Evolutionary conservation across 2,888 invertebrate genomes (phyloP).

Genomic region (Agonum fuliginosum): DNA sequence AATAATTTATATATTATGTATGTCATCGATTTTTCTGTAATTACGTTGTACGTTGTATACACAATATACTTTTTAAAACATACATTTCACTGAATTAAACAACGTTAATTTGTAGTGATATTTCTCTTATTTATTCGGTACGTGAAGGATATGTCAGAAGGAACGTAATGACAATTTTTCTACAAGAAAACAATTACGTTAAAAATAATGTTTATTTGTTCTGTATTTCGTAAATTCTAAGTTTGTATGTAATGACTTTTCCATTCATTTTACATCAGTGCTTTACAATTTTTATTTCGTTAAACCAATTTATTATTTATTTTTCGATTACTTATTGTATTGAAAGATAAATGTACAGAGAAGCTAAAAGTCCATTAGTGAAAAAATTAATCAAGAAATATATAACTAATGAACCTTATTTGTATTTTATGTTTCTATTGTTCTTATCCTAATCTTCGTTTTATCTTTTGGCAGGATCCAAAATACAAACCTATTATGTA

Average conservation of each 20-base stretch:
- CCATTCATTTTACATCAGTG: neutral
- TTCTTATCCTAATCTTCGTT: constrained; percentile 4
- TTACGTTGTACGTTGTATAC: constrained; percentile 52
- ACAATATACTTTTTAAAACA: constrained; percentile 47
- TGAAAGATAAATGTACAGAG: constrained; percentile 37
- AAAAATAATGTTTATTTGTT: constrained; percentile 22
- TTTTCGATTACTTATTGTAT: constrained; percentile 16
- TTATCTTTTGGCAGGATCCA: neutral
- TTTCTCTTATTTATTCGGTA: constrained; percentile 43
- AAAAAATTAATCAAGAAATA: constrained; percentile 32
- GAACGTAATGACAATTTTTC: constrained; percentile 50
- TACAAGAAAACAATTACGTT: constrained; percentile 47
- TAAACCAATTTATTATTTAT: neutral
- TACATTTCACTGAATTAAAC: constrained; percentile 44
- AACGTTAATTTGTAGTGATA: constrained; percentile 42
- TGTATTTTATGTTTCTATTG: constrained; percentile 20
- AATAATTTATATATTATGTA: constrained; percentile 54
- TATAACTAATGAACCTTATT: constrained; percentile 33
- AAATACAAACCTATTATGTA: neutral
- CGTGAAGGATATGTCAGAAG: constrained; percentile 25
- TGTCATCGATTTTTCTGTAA: constrained; percentile 53
- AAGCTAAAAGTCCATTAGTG: constrained; percentile 41
- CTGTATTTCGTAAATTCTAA: constrained; percentile 17
- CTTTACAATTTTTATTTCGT: neutral
- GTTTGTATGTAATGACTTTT: constrained; percentile 6